A percentile compares a stretch with the other conserved stretches of the same genome.
Evolutionary conservation across 2,113 vertebrate species (phyloP).

Genomic region (Nipponia nippon): DNA sequence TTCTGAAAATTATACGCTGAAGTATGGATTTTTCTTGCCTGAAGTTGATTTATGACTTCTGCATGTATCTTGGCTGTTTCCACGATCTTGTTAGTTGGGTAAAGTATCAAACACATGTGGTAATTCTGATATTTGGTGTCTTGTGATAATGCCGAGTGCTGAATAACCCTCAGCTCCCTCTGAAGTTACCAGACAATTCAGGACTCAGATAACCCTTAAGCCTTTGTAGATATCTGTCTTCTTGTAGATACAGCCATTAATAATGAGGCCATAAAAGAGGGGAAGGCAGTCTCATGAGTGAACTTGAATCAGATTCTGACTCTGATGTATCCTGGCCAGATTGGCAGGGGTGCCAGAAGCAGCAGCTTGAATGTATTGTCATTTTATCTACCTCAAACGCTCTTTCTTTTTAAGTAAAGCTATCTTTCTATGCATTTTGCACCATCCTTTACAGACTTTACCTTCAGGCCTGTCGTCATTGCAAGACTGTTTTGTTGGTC

Average conservation of each 20-base stretch:
- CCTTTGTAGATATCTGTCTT: neutral
- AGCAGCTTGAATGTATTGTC: conserved; percentile 2
- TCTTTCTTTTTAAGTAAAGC: conserved; percentile 35
- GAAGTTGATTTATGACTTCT: neutral
- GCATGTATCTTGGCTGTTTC: neutral
- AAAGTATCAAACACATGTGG: neutral
- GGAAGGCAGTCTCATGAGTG: neutral
- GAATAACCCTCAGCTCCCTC: neutral
- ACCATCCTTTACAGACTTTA: conserved; percentile 26
- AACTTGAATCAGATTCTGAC: neutral
- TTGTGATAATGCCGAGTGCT: neutral
- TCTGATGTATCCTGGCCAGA: neutral
- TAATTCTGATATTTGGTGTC: neutral
- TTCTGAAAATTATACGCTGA: neutral
- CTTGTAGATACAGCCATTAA: neutral
- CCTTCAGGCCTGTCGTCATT: neutral
- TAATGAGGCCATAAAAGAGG: conserved; percentile 16
- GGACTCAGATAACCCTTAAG: neutral
- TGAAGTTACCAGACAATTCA: neutral
- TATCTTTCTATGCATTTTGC: conserved; percentile 12
- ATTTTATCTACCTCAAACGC: conserved; percentile 7
- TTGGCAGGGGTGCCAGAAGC: conserved; percentile 18
- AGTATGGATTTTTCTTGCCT: neutral
- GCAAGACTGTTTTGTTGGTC: neutral
- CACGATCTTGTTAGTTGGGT: neutral